Conservation (phyloP, 2,888 invertebrate species). For the Palloptera scutellata region DNA sequence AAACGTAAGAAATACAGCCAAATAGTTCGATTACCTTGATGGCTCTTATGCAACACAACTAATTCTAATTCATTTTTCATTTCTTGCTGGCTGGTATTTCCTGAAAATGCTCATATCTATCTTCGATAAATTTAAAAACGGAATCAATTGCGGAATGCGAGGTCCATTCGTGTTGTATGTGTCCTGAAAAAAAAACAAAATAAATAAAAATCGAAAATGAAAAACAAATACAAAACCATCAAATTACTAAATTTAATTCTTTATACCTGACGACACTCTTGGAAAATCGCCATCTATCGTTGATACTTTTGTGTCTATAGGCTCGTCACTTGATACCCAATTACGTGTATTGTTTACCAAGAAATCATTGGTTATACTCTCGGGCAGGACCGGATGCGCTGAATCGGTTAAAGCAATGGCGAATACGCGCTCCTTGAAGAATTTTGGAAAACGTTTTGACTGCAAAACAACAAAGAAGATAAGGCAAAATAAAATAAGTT, state of each 20-base stretch:
- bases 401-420: slow-evolving; percentile 82
- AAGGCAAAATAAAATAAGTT: slow-evolving; percentile 15
- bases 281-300: slow-evolving; percentile 66
- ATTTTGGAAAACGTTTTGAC: slow-evolving; percentile 67
- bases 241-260: background rate
- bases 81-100: slow-evolving; percentile 30
- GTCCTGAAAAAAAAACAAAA: slow-evolving; percentile 67
- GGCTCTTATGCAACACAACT: too few species aligned
- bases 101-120: slow-evolving; percentile 47
- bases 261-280: slow-evolving; percentile 70
- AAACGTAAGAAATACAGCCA: background rate
- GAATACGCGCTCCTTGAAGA: slow-evolving; percentile 73
- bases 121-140: slow-evolving; percentile 71
- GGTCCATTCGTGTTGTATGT: slow-evolving; percentile 75
- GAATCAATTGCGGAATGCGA: slow-evolving; percentile 72
- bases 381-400: slow-evolving; percentile 66
- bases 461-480: too few species aligned
- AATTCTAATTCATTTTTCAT: slow-evolving; percentile 20
- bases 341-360: slow-evolving; percentile 61
- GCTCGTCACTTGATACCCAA: slow-evolving; percentile 70
- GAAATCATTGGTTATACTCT: slow-evolving; percentile 40
- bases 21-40: background rate
- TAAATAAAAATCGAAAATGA: too few species aligned
- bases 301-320: slow-evolving; percentile 67
- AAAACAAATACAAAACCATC: slow-evolving; percentile 6